These are phyloP conservation scores for Mylabris sibirica DNA, from an alignment of 2,888 invertebrate species.

Conservation along the genomic window DNA sequence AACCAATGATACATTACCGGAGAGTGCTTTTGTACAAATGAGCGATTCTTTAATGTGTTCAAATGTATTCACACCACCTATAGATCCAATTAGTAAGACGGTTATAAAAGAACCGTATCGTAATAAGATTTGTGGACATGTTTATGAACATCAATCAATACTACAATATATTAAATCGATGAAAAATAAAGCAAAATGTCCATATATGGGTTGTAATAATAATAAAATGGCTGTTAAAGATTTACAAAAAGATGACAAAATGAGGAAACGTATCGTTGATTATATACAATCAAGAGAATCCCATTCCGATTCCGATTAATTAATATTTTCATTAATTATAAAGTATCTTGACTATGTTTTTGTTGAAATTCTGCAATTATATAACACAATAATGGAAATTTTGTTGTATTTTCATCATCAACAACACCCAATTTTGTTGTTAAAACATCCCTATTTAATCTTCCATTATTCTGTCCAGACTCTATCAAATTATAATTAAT, in stretches of 20 bases:
- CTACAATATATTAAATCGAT: slow-evolving; percentile 46
- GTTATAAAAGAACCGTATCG: slow-evolving; percentile 47
- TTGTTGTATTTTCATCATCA: slow-evolving; percentile 56
- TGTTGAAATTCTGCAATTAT: slow-evolving; percentile 56
- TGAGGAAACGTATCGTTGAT: slow-evolving; percentile 42
- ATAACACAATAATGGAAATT: slow-evolving; percentile 59
- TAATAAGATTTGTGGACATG: slow-evolving; percentile 51
- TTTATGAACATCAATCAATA: slow-evolving; percentile 50
- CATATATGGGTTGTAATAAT: slow-evolving; percentile 52
- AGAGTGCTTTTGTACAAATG: slow-evolving; percentile 40
- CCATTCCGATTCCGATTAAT: neutral
- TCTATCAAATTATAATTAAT: slow-evolving; percentile 46
- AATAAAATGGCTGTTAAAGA: slow-evolving; percentile 38
- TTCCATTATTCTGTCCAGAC: slow-evolving; percentile 54
- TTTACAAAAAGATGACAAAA: slow-evolving; percentile 40
- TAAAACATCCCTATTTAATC: slow-evolving; percentile 53
- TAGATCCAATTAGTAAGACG: slow-evolving; percentile 52
- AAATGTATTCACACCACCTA: slow-evolving; percentile 47
- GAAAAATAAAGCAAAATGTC: slow-evolving; percentile 49
- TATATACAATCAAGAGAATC: slow-evolving; percentile 26
- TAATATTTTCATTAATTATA: neutral
- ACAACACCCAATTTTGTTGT: slow-evolving; percentile 58
- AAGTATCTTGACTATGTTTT: slow-evolving; percentile 37
- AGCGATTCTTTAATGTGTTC: slow-evolving; percentile 46
- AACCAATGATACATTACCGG: slow-evolving; percentile 20